These are phyloP conservation scores for Caerostris darwini DNA, from an alignment of 1,140 invertebrate species.

Conservation along the genomic window DNA sequence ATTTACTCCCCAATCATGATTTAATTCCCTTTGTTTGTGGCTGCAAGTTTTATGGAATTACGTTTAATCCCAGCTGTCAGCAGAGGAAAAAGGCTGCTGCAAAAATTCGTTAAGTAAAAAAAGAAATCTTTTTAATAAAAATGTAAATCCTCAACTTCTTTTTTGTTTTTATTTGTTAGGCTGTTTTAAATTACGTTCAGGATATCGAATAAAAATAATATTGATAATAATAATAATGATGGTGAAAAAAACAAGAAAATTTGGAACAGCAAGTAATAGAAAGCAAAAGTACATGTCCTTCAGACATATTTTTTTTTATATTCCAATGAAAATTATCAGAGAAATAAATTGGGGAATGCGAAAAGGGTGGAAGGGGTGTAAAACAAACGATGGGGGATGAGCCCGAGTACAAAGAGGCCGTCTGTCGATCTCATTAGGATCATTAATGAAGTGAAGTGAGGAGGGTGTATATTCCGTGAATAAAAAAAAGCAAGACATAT, in stretches of 20 bases:
- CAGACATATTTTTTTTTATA: neutral
- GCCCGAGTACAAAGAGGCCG: neutral
- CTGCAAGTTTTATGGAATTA: constrained; percentile 6
- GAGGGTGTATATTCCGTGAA: neutral
- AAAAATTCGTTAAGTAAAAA: neutral
- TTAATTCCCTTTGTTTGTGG: constrained; percentile 40
- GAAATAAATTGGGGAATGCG: neutral
- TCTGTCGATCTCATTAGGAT: neutral
- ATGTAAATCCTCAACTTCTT: constrained; percentile 42
- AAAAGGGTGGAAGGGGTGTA: neutral
- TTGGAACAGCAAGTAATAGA: neutral
- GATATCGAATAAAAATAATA: neutral
- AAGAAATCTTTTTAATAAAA: constrained; percentile 24
- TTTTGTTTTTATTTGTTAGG: neutral
- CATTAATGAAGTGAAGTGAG: constrained; percentile 13
- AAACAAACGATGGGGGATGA: neutral
- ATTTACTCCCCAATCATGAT: constrained; percentile 31
- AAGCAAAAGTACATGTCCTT: neutral
- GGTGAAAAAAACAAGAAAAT: neutral
- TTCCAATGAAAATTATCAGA: neutral
- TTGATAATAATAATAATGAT: neutral
- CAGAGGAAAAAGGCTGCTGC: neutral
- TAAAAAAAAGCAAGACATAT: neutral
- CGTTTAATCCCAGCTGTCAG: constrained; percentile 37
- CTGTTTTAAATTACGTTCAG: constrained; percentile 3